Evolutionary conservation across 1,140 invertebrate genomes (phyloP), one percentile per base, ranked within the genome.

Genomic region (Eubasilissa regina): DNA sequence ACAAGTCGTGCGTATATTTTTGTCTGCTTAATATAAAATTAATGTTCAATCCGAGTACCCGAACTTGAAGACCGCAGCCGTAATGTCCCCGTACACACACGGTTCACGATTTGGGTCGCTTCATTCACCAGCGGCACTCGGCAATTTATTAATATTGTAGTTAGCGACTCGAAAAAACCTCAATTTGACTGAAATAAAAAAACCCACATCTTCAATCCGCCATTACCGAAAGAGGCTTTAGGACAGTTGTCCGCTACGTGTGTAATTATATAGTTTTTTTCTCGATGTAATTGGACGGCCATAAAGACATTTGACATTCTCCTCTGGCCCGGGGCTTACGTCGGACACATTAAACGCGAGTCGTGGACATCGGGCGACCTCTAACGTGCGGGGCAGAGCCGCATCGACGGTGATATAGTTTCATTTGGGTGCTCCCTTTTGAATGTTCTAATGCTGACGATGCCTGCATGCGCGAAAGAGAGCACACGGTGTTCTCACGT

Each of bases 231-330:
- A 51, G 60, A 43, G 60, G 19, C 60, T 64, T 45, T 79, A 80
- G 68, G 68, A 77, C 64, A 60, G 70, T 70, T 76, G 58, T 47
- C 53, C 15, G 73, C 60, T 51, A 44, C 53, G 79, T 78, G 48
- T 76, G 80, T 78, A 81, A 81, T 81, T 81, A 81, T 74, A 77
- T 75, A 75, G 25, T 64, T 80, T 66, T 80, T 80, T 70, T 70
- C 62, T 0, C 56, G 47, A 81, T 81, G 75, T 81, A 81, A 81
- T 81, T 81, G 80, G 80, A 78, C 48, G 72, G 72, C 80, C 80
- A 81, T 81, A 81, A 81, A 81, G 80, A 81, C 80, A 81, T 81
- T 81, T 81, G 80, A 81, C 80, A 81, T 81, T 81, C 80, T 74
- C 70, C 75, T 56, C 12, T 9, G 58, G 80, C 80, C 58, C 80